phyloP scores from a whole-genome alignment of 1,140 invertebrate genomes.

The Hypothenemus hampei region DNA sequence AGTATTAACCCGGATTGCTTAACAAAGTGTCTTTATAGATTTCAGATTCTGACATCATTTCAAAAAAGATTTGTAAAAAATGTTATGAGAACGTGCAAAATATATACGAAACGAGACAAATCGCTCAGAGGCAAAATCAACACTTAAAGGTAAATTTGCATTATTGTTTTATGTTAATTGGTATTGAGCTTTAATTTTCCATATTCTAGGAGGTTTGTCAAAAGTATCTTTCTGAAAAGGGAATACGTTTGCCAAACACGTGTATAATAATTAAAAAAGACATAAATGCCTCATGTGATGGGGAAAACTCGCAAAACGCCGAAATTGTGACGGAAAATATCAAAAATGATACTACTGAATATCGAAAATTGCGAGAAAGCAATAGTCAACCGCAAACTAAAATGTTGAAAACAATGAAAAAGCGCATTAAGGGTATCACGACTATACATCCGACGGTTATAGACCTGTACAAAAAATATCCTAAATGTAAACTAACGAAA shows the following conservation, averaged over 20 bases:
- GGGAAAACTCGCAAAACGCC: not conserved
- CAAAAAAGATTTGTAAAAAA: constrained; percentile 28
- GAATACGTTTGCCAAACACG: constrained; percentile 10
- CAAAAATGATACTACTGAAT: not conserved
- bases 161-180: not conserved
- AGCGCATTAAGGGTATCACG: not conserved
- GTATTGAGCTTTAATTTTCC: constrained; percentile 1
- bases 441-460: constrained; percentile 15
- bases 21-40: constrained; percentile 27
- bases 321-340: not conserved
- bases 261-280: constrained; percentile 12
- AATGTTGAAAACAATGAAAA: not conserved
- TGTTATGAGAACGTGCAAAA: constrained; percentile 19
- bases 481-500: constrained; percentile 21
- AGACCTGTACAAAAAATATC: constrained; percentile 18
- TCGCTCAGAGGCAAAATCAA: constrained; percentile 19
- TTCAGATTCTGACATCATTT: constrained; percentile 15
- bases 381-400: not conserved
- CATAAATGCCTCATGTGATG: not conserved
- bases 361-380: not conserved
- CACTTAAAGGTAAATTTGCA: constrained; percentile 22
- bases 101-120: constrained; percentile 20
- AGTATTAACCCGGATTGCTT: not conserved
- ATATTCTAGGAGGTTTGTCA: constrained; percentile 16
- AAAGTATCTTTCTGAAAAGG: constrained; percentile 1